Conservation (phyloP, 2,888 invertebrate species). For the Archips xylosteana region DNA sequence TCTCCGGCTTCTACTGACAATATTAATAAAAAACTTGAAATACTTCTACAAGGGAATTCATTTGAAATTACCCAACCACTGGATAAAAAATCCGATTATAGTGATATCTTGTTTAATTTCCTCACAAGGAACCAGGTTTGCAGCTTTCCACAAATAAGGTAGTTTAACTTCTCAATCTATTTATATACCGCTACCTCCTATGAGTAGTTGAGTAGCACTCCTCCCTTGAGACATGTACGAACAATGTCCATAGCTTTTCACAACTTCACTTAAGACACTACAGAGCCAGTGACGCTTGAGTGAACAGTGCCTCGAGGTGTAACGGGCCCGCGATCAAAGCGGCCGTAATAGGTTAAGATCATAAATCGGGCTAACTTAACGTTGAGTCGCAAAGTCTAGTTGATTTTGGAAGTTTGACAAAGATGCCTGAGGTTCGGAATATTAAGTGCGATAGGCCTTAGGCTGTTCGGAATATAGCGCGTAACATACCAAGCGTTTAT, state of each 20-base stretch:
- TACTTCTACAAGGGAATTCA: no score
- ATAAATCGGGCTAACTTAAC: conserved; percentile 5
- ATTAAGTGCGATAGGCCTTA: neutral
- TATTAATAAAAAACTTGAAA: no score
- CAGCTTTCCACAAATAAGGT: no score
- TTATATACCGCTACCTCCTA: neutral
- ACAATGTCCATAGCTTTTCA: conserved; percentile 21
- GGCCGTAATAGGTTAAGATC: conserved; percentile 10
- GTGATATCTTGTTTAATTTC: neutral
- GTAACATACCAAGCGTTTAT: neutral
- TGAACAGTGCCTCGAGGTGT: conserved; percentile 14
- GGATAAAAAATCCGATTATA: no score
- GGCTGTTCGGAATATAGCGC: neutral
- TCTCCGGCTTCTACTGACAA: no score
- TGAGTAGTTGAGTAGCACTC: neutral
- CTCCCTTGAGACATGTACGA: conserved; percentile 14
- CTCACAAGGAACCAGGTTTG: no score
- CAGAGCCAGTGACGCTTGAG: neutral
- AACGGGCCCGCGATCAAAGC: conserved; percentile 20
- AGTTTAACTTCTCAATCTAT: neutral
- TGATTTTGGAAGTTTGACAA: conserved; percentile 6
- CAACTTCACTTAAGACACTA: conserved; percentile 15
- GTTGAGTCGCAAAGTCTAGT: conserved; percentile 8
- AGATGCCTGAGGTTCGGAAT: neutral
- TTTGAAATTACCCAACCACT: no score